Conservation (phyloP, 1,140 invertebrate genomes). For the Micrasema longulum region DNA sequence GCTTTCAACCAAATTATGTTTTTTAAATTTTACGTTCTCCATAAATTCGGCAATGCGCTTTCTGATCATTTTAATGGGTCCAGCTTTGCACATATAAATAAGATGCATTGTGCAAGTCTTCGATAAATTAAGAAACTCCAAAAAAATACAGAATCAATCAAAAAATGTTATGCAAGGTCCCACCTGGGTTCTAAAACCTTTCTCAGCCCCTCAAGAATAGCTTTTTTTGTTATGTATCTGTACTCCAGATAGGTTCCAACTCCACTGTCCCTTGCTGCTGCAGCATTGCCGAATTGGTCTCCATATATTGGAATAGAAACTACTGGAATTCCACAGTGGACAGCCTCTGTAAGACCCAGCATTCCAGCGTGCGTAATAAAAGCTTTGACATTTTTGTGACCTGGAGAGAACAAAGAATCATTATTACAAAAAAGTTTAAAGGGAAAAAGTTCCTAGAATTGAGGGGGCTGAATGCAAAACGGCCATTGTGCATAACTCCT, state of each 20-base stretch:
- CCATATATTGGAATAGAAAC: conserved; percentile 72
- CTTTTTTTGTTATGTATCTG: conserved; percentile 70
- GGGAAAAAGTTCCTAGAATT: too few species aligned
- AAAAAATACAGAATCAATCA: too few species aligned
- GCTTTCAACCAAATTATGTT: too few species aligned
- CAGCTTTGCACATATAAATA: too few species aligned
- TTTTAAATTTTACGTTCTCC: too few species aligned
- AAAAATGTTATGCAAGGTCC: conserved; percentile 54
- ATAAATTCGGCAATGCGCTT: too few species aligned
- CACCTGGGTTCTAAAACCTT: conserved; percentile 70
- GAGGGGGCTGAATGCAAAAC: too few species aligned
- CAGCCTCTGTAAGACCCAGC: conserved; percentile 71
- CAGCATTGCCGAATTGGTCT: conserved; percentile 67
- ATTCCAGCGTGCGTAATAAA: conserved; percentile 76
- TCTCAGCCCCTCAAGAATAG: conserved; percentile 67
- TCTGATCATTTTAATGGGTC: too few species aligned
- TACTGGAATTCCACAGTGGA: conserved; percentile 72
- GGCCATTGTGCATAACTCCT: too few species aligned
- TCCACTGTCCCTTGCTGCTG: conserved; percentile 60
- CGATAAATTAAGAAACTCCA: too few species aligned
- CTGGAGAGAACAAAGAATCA: too few species aligned
- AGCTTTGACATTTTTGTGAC: conserved; percentile 68
- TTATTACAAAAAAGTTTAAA: conserved; percentile 27
- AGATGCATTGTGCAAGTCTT: too few species aligned
- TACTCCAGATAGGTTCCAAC: conserved; percentile 68